Percentiles rank a stretch among this genome's conserved stretches.
phyloP scores from a whole-genome alignment of 2,888 invertebrate species.

The Ashinkailepas kermadecensis region DNA sequence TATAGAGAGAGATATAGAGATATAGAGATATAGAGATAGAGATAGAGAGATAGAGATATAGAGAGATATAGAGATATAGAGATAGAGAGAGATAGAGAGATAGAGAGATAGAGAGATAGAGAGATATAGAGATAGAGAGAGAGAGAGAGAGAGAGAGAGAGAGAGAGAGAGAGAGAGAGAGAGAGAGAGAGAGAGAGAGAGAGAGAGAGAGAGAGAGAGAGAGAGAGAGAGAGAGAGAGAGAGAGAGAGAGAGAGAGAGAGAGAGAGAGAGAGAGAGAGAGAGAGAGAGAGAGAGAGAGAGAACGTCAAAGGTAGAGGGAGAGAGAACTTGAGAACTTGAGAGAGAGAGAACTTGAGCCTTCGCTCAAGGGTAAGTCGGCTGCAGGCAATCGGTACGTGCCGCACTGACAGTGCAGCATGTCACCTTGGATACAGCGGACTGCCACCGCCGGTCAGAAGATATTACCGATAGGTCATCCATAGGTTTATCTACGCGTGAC shows the following conservation, averaged over 20 bases:
- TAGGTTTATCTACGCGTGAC: too few relatives aligned
- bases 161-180: constrained; percentile 18
- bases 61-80: background rate
- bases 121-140: background rate
- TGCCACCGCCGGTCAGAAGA: too few relatives aligned
- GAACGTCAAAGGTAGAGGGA: background rate
- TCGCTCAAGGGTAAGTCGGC: too few relatives aligned
- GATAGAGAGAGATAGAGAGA: background rate
- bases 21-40: constrained; percentile 24
- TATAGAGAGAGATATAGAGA: too few relatives aligned
- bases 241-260: background rate
- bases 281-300: background rate
- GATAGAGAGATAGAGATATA: background rate
- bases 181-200: constrained; percentile 3
- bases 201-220: background rate
- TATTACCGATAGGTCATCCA: too few relatives aligned
- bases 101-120: too few relatives aligned
- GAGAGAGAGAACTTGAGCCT: constrained; percentile 14
- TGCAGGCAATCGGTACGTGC: too few relatives aligned
- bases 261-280: background rate
- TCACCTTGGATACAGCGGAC: too few relatives aligned
- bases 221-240: background rate
- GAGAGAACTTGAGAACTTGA: background rate
- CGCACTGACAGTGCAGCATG: too few relatives aligned
- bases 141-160: background rate